Percentiles rank a stretch among this genome's conserved stretches.
Conservation (phyloP, 2,888 invertebrate genomes). For the Axea sp. region DNA sequence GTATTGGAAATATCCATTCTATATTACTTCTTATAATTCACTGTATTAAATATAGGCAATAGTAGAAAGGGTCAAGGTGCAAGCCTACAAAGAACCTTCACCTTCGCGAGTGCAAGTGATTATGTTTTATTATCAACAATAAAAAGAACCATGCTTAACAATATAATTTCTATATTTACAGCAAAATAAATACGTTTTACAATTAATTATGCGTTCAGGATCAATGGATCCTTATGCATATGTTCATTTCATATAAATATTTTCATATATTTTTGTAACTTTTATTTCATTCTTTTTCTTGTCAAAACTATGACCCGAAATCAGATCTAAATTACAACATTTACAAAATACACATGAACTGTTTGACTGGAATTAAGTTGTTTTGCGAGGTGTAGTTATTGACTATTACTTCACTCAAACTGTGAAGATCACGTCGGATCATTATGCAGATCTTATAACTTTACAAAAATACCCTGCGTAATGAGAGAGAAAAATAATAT, state of each 20-base stretch:
- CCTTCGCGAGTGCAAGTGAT: slow-evolving; percentile 73
- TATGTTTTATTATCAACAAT: slow-evolving; percentile 75
- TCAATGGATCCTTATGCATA: slow-evolving; percentile 22
- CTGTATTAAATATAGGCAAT: no score
- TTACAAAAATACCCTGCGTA: slow-evolving; percentile 52
- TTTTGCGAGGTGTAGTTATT: slow-evolving; percentile 51
- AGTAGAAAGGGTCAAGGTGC: slow-evolving; percentile 71
- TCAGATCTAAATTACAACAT: slow-evolving; percentile 9
- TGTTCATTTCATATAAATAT: slow-evolving; percentile 27
- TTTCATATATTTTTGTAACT: slow-evolving; percentile 8
- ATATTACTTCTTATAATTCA: no score
- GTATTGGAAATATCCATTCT: no score
- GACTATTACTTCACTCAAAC: slow-evolving; percentile 51
- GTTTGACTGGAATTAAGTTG: slow-evolving; percentile 45
- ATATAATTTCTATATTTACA: slow-evolving; percentile 67
- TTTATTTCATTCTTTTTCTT: slow-evolving; percentile 2
- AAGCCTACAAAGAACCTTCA: slow-evolving; percentile 76
- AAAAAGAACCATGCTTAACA: slow-evolving; percentile 75
- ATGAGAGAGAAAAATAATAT: slow-evolving; percentile 39
- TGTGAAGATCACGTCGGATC: slow-evolving; percentile 28
- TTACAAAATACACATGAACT: slow-evolving; percentile 35
- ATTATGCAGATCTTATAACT: slow-evolving; percentile 47
- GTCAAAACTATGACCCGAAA: slow-evolving; percentile 8
- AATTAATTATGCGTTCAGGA: slow-evolving; percentile 29
- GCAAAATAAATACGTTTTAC: slow-evolving; percentile 60